phyloP scores from a whole-genome alignment of 2,888 invertebrate genomes.

The Eupithecia dodoneata region DNA sequence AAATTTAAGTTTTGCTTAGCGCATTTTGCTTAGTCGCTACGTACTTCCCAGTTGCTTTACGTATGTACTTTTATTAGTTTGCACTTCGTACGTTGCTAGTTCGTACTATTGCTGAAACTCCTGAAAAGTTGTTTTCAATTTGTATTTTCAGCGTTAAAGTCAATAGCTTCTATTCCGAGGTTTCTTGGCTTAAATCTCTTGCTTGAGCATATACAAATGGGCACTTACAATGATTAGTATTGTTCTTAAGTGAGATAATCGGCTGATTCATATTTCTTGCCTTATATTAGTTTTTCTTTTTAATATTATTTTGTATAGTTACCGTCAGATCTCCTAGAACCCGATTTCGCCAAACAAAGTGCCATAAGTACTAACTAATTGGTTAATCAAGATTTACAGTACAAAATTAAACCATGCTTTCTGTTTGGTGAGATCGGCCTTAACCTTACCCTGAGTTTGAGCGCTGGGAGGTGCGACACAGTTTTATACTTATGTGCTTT shows the following conservation, averaged over 20 bases:
- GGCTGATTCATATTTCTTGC: no score
- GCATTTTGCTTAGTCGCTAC: constrained; percentile 39
- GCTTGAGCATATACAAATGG: neutral
- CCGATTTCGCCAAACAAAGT: no score
- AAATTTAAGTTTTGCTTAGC: constrained; percentile 34
- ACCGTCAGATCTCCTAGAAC: no score
- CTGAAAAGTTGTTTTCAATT: constrained; percentile 26
- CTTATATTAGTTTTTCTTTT: no score
- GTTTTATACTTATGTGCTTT: no score
- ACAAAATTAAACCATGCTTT: no score
- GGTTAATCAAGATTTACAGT: no score
- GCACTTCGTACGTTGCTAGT: constrained; percentile 10
- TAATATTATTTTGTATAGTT: no score
- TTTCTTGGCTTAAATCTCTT: neutral
- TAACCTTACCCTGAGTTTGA: no score
- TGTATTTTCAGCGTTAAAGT: constrained; percentile 21
- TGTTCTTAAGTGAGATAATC: neutral
- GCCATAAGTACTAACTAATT: no score
- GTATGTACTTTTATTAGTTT: constrained; percentile 35
- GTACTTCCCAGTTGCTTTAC: constrained; percentile 14
- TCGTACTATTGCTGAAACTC: constrained; percentile 16
- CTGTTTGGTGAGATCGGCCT: no score
- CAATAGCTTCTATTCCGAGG: constrained; percentile 4
- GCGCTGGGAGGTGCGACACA: no score
- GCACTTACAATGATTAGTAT: neutral